Evolutionary conservation across 2,797 vertebrate genomes (phyloP).

Genomic region (Percopsis omiscomaycus): DNA sequence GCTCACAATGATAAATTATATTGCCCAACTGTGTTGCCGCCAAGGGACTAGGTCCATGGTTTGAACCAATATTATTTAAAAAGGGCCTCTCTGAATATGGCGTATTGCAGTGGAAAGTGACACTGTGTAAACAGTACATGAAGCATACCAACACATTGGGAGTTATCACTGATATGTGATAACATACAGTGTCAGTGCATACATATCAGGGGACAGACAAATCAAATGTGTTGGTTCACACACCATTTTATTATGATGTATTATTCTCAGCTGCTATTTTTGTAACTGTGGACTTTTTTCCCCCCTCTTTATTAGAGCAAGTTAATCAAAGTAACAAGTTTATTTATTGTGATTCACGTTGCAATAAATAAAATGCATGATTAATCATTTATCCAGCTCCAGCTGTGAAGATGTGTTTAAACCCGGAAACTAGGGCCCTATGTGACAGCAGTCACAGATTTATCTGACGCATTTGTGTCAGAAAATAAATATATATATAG

Average conservation of each 20-base stretch:
- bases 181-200: not conserved
- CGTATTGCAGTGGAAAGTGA: slow-evolving; percentile 24
- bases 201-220: not conserved
- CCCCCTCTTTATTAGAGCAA: slow-evolving; percentile 10
- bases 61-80: slow-evolving; percentile 57
- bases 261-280: slow-evolving; percentile 47
- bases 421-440: not conserved
- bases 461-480: no score
- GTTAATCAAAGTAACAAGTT: slow-evolving; percentile 21
- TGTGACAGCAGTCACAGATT: slow-evolving; percentile 21
- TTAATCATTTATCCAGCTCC: slow-evolving; percentile 42
- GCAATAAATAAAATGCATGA: slow-evolving; percentile 53
- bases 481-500: no score
- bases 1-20: slow-evolving; percentile 58
- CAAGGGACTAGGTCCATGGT: slow-evolving; percentile 54
- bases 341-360: slow-evolving; percentile 22
- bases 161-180: slow-evolving; percentile 16
- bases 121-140: slow-evolving; percentile 36
- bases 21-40: slow-evolving; percentile 46
- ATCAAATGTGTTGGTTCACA: not conserved
- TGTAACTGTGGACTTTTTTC: slow-evolving; percentile 13
- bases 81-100: slow-evolving; percentile 34
- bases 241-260: slow-evolving; percentile 11
- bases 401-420: slow-evolving; percentile 18
- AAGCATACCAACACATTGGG: slow-evolving; percentile 15